Conservation (phyloP, 1,140 invertebrate species). For the Conus betulinus region DNA sequence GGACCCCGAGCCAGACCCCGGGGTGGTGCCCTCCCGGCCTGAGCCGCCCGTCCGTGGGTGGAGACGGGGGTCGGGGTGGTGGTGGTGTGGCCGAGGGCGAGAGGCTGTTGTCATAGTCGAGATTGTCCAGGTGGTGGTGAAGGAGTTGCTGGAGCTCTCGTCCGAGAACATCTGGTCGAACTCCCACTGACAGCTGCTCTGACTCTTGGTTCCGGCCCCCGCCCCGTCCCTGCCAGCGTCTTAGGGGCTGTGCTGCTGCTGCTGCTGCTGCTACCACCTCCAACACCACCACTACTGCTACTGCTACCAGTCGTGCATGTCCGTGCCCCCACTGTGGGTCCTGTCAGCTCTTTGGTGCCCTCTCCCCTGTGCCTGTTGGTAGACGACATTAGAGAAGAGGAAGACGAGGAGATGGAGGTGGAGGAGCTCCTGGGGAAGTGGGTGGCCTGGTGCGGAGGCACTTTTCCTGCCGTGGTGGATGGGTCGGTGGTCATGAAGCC, state of each 20-base stretch:
- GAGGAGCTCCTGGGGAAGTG: background rate
- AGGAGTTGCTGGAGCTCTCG: conserved; percentile 32
- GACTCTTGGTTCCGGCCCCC: background rate
- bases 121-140: conserved; percentile 28
- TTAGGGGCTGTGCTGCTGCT: background rate
- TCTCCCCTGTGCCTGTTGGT: background rate
- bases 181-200: background rate
- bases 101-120: conserved; percentile 29
- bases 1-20: background rate
- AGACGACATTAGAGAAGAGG: background rate
- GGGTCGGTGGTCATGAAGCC: background rate
- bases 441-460: background rate
- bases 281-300: background rate
- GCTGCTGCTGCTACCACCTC: background rate
- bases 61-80: background rate
- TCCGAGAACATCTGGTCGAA: conserved; percentile 32
- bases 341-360: background rate
- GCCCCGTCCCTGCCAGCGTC: background rate
- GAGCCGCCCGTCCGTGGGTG: background rate
- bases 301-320: background rate
- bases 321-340: background rate
- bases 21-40: background rate
- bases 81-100: background rate
- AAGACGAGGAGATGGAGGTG: background rate
- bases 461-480: background rate